A percentile compares a stretch with the other conserved stretches of the same genome.
Evolutionary conservation across 2,113 vertebrate species (phyloP).

Genomic region (Daboia siamensis): DNA sequence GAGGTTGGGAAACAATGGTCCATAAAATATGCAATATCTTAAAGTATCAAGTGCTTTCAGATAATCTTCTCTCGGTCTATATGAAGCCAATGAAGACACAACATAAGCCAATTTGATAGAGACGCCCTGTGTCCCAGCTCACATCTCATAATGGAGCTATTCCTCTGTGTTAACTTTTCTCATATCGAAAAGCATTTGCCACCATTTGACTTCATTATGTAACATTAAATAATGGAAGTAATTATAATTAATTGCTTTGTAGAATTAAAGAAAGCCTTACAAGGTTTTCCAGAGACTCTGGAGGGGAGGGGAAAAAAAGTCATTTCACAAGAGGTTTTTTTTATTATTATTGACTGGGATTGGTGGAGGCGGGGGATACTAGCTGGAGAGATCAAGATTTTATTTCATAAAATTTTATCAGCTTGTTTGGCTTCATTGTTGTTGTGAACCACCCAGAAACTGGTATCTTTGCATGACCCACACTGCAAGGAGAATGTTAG

Average conservation of each 20-base stretch:
- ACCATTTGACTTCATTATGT: background rate
- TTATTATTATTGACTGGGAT: background rate
- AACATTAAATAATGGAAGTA: background rate
- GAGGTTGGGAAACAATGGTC: background rate
- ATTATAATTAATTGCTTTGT: conserved; percentile 7
- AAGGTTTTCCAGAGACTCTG: background rate
- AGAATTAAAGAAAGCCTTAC: background rate
- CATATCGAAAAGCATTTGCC: background rate
- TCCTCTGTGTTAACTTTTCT: background rate
- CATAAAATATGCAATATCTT: background rate
- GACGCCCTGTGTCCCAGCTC: background rate
- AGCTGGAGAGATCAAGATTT: background rate
- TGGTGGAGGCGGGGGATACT: background rate
- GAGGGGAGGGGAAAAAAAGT: background rate
- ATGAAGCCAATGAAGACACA: background rate
- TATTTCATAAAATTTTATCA: background rate
- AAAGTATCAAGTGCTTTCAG: background rate
- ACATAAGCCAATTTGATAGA: background rate
- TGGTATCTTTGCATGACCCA: background rate
- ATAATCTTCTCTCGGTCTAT: background rate
- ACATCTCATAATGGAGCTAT: background rate
- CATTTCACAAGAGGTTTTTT: background rate
- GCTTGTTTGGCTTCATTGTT: background rate
- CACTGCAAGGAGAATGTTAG: background rate
- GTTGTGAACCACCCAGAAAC: background rate